Conservation (phyloP, 2,113 vertebrate genomes). For the Zosterops lateralis region DNA sequence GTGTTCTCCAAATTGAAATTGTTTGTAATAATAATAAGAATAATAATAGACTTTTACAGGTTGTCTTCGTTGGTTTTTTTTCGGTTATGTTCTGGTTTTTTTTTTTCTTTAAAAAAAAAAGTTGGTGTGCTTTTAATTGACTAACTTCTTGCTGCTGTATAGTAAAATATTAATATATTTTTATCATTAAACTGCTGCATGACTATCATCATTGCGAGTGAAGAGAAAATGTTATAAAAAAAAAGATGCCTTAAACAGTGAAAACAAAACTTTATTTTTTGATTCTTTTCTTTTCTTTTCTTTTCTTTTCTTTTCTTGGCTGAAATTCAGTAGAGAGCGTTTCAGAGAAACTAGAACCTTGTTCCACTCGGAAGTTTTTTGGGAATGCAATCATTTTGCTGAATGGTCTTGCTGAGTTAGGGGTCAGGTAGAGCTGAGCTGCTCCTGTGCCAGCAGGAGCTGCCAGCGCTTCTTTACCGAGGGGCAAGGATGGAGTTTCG, state of each 20-base stretch:
- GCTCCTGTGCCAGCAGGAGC: slow-evolving; percentile 65
- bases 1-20: slow-evolving; percentile 77
- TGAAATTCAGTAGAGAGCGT: slow-evolving; percentile 72
- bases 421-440: slow-evolving; percentile 60
- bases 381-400: slow-evolving; percentile 57
- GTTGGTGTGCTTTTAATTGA: slow-evolving; percentile 82
- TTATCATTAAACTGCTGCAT: slow-evolving; percentile 87
- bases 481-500: slow-evolving; percentile 65
- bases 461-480: slow-evolving; percentile 46
- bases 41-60: slow-evolving; percentile 70
- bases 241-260: slow-evolving; percentile 82
- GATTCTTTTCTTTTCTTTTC: slow-evolving; percentile 40
- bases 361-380: slow-evolving; percentile 58
- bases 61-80: slow-evolving; percentile 34
- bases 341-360: slow-evolving; percentile 68
- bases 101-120: slow-evolving; percentile 25
- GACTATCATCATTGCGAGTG: slow-evolving; percentile 82
- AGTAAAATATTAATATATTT: slow-evolving; percentile 88
- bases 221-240: slow-evolving; percentile 80
- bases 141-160: slow-evolving; percentile 86
- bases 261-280: slow-evolving; percentile 30
- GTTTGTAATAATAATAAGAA: slow-evolving; percentile 62
- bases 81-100: background rate
- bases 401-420: slow-evolving; percentile 58
- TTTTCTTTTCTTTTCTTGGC: slow-evolving; percentile 65